Conservation (phyloP, 1,140 invertebrate genomes). For the Galendromus occidentalis region DNA sequence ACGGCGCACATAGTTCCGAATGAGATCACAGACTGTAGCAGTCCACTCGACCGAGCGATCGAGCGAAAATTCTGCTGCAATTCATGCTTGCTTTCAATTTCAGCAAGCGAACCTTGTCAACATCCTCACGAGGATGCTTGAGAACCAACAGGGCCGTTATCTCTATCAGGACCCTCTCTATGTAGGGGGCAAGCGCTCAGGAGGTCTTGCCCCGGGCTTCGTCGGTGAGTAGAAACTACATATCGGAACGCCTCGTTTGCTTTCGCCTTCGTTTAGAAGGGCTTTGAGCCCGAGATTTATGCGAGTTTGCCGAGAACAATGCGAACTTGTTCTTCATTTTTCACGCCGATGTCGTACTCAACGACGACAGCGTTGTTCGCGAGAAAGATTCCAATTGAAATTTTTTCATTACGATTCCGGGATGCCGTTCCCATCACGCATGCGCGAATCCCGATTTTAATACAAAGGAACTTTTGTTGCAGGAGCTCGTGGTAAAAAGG, state of each 20-base stretch:
- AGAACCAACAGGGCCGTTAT: not conserved
- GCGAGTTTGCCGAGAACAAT: not conserved
- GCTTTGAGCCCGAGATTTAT: not conserved
- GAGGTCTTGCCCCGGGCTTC: not conserved
- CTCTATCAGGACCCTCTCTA: not conserved
- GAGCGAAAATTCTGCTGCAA: not conserved
- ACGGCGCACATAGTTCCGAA: too few species aligned
- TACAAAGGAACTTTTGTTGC: not conserved
- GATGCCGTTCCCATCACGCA: not conserved
- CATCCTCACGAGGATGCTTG: not conserved
- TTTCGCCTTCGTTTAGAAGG: not conserved
- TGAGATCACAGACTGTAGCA: too few species aligned
- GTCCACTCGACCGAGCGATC: too few species aligned
- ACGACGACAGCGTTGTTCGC: not conserved
- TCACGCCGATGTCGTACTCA: not conserved
- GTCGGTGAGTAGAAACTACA: not conserved
- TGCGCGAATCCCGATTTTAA: not conserved
- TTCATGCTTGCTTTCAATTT: not conserved
- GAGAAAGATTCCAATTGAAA: not conserved
- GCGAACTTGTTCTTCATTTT: not conserved
- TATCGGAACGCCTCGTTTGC: not conserved
- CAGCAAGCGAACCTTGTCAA: not conserved
- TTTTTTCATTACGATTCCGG: not conserved
- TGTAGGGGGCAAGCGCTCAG: not conserved
- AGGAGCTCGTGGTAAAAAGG: not conserved